Percentiles rank a stretch among this genome's conserved stretches.
Conservation (phyloP, 2,113 vertebrate species). For the Channa argus region DNA sequence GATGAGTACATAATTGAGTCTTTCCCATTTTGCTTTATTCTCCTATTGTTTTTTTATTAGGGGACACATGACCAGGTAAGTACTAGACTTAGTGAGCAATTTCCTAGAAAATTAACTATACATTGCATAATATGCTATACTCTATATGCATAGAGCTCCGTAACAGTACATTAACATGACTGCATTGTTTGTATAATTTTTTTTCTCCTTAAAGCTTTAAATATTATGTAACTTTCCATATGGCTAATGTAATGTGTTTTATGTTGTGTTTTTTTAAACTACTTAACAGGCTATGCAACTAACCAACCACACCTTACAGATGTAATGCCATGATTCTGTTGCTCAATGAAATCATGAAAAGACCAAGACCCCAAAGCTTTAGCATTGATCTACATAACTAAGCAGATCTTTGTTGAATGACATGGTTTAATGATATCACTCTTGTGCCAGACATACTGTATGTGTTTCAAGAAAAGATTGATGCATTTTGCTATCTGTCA, state of each 20-base stretch:
- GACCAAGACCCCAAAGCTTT: background rate
- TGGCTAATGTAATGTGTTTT: conserved; percentile 19
- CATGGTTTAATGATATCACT: background rate
- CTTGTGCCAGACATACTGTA: background rate
- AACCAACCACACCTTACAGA: conserved; percentile 24
- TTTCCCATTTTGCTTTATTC: too few relatives aligned
- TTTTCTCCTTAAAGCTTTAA: too few relatives aligned
- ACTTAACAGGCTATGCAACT: conserved; percentile 8
- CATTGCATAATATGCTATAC: too few relatives aligned
- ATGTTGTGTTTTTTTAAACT: conserved; percentile 11
- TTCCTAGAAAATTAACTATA: too few relatives aligned
- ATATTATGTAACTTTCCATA: background rate
- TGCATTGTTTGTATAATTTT: too few relatives aligned
- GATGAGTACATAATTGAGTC: too few relatives aligned
- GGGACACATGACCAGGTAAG: too few relatives aligned
- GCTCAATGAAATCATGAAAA: conserved; percentile 8
- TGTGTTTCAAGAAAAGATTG: background rate
- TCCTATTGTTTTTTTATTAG: background rate
- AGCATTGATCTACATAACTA: background rate
- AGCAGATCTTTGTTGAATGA: background rate
- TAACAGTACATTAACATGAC: too few relatives aligned
- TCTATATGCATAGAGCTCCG: too few relatives aligned
- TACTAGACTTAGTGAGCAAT: too few relatives aligned
- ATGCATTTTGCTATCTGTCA: too few relatives aligned
- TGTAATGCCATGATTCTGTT: conserved; percentile 6